Conservation (phyloP, 2,113 vertebrate genomes). For the Toxotes chatareus region DNA sequence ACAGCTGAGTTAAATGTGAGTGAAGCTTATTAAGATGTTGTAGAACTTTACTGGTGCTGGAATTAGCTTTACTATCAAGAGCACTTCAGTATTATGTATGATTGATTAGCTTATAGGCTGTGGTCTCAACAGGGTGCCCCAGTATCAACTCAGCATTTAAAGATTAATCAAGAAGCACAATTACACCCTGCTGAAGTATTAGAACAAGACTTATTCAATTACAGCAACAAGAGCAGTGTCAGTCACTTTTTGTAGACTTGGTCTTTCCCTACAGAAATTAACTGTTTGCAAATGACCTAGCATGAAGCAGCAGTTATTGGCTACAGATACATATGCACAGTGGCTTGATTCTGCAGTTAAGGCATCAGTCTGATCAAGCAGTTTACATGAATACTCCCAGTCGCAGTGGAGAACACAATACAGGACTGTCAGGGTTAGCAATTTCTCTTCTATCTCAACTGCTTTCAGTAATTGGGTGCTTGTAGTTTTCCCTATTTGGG, state of each 20-base stretch:
- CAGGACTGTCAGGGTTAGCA: background rate
- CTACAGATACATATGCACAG: background rate
- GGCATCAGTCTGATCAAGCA: constrained; percentile 4
- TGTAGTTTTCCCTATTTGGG: background rate
- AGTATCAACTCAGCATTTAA: background rate
- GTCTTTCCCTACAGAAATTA: constrained; percentile 5
- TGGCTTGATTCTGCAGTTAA: background rate
- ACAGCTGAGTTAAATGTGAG: background rate
- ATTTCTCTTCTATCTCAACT: background rate
- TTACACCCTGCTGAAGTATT: constrained; percentile 6
- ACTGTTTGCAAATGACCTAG: background rate
- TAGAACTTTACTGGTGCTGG: background rate
- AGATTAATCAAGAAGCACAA: constrained; percentile 8
- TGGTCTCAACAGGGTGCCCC: background rate
- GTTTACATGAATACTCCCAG: background rate
- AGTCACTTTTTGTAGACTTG: background rate
- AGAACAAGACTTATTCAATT: constrained; percentile 14
- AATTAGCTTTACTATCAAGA: background rate
- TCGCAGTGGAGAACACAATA: background rate
- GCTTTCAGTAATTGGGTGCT: constrained; percentile 3
- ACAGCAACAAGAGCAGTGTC: background rate
- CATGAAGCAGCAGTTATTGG: constrained; percentile 5
- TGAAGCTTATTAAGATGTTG: background rate
- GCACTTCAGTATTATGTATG: background rate
- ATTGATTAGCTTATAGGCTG: background rate